Evolutionary conservation across 2,113 vertebrate genomes (phyloP), one percentile per base, ranked within the genome.

Genomic region (Ahaetulla prasina): DNA sequence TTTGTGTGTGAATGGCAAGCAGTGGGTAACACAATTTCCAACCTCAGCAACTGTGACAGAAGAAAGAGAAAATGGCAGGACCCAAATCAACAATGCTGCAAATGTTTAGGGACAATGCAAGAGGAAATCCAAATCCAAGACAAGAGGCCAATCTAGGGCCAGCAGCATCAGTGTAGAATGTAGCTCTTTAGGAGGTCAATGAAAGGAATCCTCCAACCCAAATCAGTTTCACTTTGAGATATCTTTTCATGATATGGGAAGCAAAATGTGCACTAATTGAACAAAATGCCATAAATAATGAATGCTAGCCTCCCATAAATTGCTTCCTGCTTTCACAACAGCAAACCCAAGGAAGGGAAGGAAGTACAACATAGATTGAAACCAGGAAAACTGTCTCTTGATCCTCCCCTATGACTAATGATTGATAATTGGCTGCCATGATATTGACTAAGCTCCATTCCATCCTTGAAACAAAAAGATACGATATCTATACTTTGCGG

Each of bases 1-100:
- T 94, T 96, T 95, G 92, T 94, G 93, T 92, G 92, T 68, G 57
- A 87, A 96, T 49, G 89, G 93, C 93, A 92, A 49, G 35, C 47
- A 90, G 63, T 89, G 91, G 89, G 7, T 89, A 92, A 63, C 50
- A 95, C 35, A 45, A 94, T 88, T 80, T 90, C 88, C 86, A 94
- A 52, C 93, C 87, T 90, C 94, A 55, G 47, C 60, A 94, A 50
- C 39, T 63, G 30, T 0, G 0, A 94, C 68, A 94, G 87, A 93
- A 85, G 45, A 89, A 89, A 93, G 43, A 10, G 3, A 93, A 94
- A 39, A 6, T 86, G 85, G 52, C 53, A 85, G 0, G 1, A 87
- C 0, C 0, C 92, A 60, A 91, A 80, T 35, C 63, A 55, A 93
- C 80, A 20, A 63, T 54, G 27, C 88, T 93, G 90, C 85, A 49